Base-by-base conservation (phyloP, 2,888 invertebrate species). In the Drosophila mimica region DNA sequence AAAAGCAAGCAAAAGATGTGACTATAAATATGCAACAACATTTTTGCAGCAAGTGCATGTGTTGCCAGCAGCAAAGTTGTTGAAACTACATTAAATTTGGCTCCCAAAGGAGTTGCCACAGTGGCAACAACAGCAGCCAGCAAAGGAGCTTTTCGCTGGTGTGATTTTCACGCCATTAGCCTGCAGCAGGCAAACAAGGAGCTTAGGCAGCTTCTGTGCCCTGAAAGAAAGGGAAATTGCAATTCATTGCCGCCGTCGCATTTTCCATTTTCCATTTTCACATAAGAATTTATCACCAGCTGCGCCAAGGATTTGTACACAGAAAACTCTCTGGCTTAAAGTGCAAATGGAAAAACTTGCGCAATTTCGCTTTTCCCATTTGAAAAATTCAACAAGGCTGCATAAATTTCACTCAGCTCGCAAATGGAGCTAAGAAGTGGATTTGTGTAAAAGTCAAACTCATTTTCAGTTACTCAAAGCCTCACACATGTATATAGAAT, bases 81-180 rank as follows among this genome's bases (percentile, higher is more conserved):
- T 71, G 49, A 82, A 88, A 85, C 83, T 79, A 81, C 77, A 76
- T 85, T 77, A 77, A 77, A 74, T 83, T 70, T 68, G 72, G 51
- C 43, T 71, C 79, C 65, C 80, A 8, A 40, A 70, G 70, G 70
- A 74, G 62, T 31, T 4, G 51, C 48, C 48, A 30, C 4, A 28
- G 30, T 28, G 17, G 49, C 49, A 49, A 28, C 49, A 49, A 17
- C 15, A 30, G 49, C 28, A 49, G 49, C 17, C 28, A 25, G 25
- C n/a, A n/a, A 28, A 61, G 31, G 28, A 58, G 34, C 33, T 30
- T 46, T 54, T n/a, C 7, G 59, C 43, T 11, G 57, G 51, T 61
- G 38, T 33, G 33, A 63, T 74, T 79, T 79, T 68, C 79, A 68
- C 64, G 46, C 67, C 72, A 66, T 75, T 70, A 62, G 66, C 63